Percentiles rank a stretch among this genome's conserved stretches.
Evolutionary conservation across 1,140 invertebrate genomes (phyloP).

Genomic region (Drosophila subobscura): DNA sequence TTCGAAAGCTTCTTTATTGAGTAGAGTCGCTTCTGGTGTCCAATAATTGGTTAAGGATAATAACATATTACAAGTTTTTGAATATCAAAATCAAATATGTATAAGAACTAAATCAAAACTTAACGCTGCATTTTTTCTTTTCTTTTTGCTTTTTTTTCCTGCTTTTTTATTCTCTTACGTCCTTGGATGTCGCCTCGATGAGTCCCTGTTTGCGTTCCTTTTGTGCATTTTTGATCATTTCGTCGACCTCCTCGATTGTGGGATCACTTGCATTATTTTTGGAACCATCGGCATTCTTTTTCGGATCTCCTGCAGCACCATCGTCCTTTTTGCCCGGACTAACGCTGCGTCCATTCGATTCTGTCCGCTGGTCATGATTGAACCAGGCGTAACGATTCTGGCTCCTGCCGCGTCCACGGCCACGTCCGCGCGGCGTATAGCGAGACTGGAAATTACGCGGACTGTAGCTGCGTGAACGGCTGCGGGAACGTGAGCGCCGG

Average conservation of each 20-base stretch:
- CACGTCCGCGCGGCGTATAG: slow-evolving; percentile 29
- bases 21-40: slow-evolving; percentile 18
- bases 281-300: slow-evolving; percentile 8
- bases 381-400: slow-evolving; percentile 49
- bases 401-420: slow-evolving; percentile 39
- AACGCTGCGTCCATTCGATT: not conserved
- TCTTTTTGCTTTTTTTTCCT: not conserved
- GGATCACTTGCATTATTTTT: slow-evolving; percentile 30
- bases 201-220: slow-evolving; percentile 85
- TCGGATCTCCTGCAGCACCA: slow-evolving; percentile 15
- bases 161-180: slow-evolving; percentile 51
- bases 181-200: slow-evolving; percentile 83
- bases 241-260: slow-evolving; percentile 84
- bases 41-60: slow-evolving; percentile 15
- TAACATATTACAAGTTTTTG: slow-evolving; percentile 23
- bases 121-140: slow-evolving; percentile 19
- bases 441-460: slow-evolving; percentile 40
- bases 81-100: slow-evolving; percentile 37
- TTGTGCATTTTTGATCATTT: slow-evolving; percentile 84
- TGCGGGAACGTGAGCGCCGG: slow-evolving; percentile 55
- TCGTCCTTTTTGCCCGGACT: slow-evolving; percentile 22
- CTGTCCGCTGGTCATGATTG: slow-evolving; percentile 4
- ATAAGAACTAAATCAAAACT: slow-evolving; percentile 44
- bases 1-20: slow-evolving; percentile 66
- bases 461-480: slow-evolving; percentile 58